Evolutionary conservation across 2,113 vertebrate species (phyloP).

Genomic region (Podarcis raffonei): DNA sequence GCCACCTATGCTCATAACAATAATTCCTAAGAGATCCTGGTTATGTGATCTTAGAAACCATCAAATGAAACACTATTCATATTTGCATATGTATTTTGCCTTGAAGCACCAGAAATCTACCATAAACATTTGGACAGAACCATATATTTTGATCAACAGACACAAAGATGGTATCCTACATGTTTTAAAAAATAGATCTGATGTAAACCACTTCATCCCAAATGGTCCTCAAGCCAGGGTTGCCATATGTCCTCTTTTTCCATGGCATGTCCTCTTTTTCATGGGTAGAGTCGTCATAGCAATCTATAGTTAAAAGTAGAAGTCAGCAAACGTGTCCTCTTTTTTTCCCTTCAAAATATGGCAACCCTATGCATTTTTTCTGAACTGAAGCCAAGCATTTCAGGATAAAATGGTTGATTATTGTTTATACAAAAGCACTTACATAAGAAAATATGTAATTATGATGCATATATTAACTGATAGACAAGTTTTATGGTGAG

Average conservation of each 20-base stretch:
- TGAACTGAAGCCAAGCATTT: not conserved
- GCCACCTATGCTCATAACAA: not conserved
- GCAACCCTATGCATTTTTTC: not conserved
- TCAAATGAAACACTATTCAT: not conserved
- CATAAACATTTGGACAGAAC: not conserved
- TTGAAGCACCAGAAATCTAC: not conserved
- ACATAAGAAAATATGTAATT: too few species aligned
- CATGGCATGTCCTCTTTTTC: too few species aligned
- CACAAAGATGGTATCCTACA: not conserved
- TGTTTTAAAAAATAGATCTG: not conserved
- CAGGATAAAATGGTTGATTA: not conserved
- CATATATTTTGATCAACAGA: not conserved
- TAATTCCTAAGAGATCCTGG: not conserved
- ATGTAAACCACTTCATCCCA: not conserved
- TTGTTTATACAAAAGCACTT: not conserved
- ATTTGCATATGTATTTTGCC: too few species aligned
- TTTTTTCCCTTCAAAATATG: too few species aligned
- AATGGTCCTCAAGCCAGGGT: too few species aligned
- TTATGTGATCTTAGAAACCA: not conserved
- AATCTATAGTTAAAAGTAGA: too few species aligned
- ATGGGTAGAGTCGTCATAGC: too few species aligned
- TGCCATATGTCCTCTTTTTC: too few species aligned
- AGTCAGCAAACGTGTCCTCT: too few species aligned
- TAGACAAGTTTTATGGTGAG: too few species aligned
- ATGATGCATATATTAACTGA: too few species aligned